Base-by-base conservation (phyloP, 2,888 invertebrate species). In the Drosophila anceps region DNA sequence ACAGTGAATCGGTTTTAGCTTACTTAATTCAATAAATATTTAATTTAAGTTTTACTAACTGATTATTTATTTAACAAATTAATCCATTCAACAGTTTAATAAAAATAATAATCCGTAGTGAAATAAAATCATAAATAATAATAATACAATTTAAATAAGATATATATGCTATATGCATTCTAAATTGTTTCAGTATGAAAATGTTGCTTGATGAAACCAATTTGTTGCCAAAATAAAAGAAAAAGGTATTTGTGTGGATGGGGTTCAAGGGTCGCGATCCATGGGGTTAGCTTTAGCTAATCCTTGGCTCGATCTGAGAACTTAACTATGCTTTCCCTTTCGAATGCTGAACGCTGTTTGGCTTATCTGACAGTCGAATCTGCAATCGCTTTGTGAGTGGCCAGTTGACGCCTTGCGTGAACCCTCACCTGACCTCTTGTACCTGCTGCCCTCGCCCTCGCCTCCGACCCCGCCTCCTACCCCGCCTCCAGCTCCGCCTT, bases 321-420 rank as follows among this genome's bases (percentile, higher is more conserved):
- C 75, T 41, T 51, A 8, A 24, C 58, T 15, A 7, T 44, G 69
- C 70, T 80, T 67, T 76, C 73, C 65, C 68, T 69, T 80, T 79
- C 39, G 31, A 58, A 67, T 64, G 46, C 50, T 61, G 31, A 58
- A 67, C 61, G 46, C 50, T 61, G 50, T 55, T 63, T 20, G n/a
- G 29, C 27, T 76, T 77, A 85, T 88, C 86, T 46, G 29, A 8
- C 70, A 62, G 59, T 53, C 48, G 67, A 67, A 82, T 85, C 81
- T 12, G 24, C 82, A 82, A 79, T 73, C 80, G 77, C 68, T 69
- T 83, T 77, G 86, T 81, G 87, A 84, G 74, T 88, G 84, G 84
- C 82, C 72, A 76, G 84, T 76, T 84, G 79, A 88, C 84, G 89
- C 84, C 89, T 87, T 39, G 53, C 46, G 48, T 58, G 68, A 81